Evolutionary conservation across 2,888 invertebrate species (phyloP).

Genomic region (Flexamia atlantica): DNA sequence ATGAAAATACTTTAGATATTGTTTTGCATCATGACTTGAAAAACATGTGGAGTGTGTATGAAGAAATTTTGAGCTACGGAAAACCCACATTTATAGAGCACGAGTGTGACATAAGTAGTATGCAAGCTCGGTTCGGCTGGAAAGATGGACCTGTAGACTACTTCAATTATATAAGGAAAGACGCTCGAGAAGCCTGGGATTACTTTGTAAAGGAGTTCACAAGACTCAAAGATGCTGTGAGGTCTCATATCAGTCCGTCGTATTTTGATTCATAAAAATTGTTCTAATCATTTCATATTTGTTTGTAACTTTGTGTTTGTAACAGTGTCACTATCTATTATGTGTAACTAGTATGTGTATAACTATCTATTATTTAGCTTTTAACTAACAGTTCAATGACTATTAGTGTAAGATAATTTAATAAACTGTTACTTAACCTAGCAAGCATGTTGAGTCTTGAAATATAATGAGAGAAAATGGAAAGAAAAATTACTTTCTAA

Average conservation of each 20-base stretch:
- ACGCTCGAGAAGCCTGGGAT: constrained; percentile 34
- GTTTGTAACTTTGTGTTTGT: no score
- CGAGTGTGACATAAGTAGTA: constrained; percentile 1
- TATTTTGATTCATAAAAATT: constrained; percentile 8
- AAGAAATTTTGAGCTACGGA: constrained; percentile 27
- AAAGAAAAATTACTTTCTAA: no score
- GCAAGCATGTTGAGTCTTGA: no score
- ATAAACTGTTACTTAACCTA: no score
- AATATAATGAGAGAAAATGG: no score
- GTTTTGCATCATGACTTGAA: constrained; percentile 7
- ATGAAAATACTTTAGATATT: constrained; percentile 46
- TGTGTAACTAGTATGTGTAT: no score
- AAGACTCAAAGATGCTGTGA: constrained; percentile 1
- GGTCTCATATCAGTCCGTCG: not conserved
- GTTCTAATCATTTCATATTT: no score
- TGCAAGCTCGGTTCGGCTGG: constrained; percentile 32
- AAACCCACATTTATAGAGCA: constrained; percentile 44
- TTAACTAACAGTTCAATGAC: no score
- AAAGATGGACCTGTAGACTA: constrained; percentile 35
- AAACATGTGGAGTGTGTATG: constrained; percentile 41
- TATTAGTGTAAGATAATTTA: no score
- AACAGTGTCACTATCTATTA: no score
- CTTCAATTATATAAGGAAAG: constrained; percentile 48
- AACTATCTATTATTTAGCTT: no score
- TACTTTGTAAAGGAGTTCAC: constrained; percentile 39